Base-by-base conservation (phyloP, 1,140 invertebrate species). In the Drosophila grimshawi region DNA sequence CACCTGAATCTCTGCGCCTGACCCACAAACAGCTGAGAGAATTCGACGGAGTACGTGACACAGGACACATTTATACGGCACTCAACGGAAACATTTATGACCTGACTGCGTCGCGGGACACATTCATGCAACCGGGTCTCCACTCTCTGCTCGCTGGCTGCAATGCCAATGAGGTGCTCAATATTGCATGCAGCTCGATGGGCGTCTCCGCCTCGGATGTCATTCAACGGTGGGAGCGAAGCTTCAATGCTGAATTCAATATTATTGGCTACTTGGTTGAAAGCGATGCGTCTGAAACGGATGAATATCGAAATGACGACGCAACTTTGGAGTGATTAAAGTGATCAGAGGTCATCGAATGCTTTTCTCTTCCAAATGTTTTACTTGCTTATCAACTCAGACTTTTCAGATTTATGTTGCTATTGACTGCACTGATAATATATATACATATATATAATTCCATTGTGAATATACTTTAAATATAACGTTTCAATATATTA, bases 61-160 rank as follows among this genome's bases (percentile, higher is more conserved):
- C 62, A 45, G 6, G 74, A 70, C 2, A 67, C 2, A 67, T 83
- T 32, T 89, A 89, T 10, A 88, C 85, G 11, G 85, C 85, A 0
- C 33, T 89, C 0, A 89, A 88, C 63, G 85, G 85, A 0, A 70
- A 63, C 5, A 89, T 88, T 19, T 88, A 81, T 45, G 85, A 88
- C 27, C 49, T 88, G 10, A 89, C 53, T 35, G 39, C 79, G 4
- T 43, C 39, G 6, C 79, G 76, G 0, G 62, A 80, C 0, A 66
- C 48, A 7, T 80, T 74, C 39, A 27, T 6, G 0, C 63, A 11
- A 3, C 61, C 11, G 2, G 83, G 76, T 6, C 68, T 63, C 3
- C 80, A 69, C 29, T 71, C 69, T 0, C 52, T 78, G 6, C 29
- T 88, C 3, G 80, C 80, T 4, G 85, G 85, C 6, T 73, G 70